Percentiles rank a stretch among this genome's conserved stretches.
Conservation (phyloP, 2,888 invertebrate genomes). For the Terebella lapidaria region DNA sequence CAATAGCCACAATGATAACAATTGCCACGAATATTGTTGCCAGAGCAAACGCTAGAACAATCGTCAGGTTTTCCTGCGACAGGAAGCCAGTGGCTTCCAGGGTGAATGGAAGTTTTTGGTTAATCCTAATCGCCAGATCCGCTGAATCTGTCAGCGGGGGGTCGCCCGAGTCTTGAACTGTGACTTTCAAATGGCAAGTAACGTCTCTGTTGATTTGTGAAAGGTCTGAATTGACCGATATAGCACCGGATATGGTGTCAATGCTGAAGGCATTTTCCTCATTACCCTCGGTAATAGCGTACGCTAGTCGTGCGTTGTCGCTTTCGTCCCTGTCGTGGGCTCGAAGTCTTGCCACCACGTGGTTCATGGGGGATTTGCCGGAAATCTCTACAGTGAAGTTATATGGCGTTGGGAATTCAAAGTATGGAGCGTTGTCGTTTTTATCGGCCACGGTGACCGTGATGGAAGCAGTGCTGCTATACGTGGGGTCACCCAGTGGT, state of each 20-base stretch:
- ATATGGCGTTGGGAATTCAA: constrained; percentile 18
- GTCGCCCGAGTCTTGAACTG: constrained; percentile 17
- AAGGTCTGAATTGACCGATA: constrained; percentile 13
- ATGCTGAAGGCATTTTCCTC: constrained; percentile 13
- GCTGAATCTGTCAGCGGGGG: constrained; percentile 12
- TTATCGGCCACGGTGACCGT: constrained; percentile 20
- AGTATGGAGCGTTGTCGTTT: constrained; percentile 25
- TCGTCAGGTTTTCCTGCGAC: constrained; percentile 15
- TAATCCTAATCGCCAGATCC: constrained; percentile 12
- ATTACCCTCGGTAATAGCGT: constrained; percentile 9
- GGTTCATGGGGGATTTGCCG: constrained; percentile 12
- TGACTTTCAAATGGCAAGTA: constrained; percentile 6
- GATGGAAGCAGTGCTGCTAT: constrained; percentile 20
- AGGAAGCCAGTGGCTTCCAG: constrained; percentile 6
- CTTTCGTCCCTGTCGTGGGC: constrained; percentile 21
- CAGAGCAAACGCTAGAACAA: constrained; percentile 17
- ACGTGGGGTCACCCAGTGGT: constrained; percentile 3
- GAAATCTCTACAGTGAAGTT: constrained; percentile 22
- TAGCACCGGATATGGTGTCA: constrained; percentile 15
- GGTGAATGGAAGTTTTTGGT: constrained; percentile 6
- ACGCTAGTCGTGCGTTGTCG: constrained; percentile 16
- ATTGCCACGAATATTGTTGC: constrained; percentile 24
- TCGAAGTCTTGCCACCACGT: constrained; percentile 13
- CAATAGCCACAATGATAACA: constrained; percentile 22
- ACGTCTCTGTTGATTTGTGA: constrained; percentile 2